These are phyloP conservation scores for Solea senegalensis DNA, from an alignment of 2,113 vertebrate species.

Conservation along the genomic window DNA sequence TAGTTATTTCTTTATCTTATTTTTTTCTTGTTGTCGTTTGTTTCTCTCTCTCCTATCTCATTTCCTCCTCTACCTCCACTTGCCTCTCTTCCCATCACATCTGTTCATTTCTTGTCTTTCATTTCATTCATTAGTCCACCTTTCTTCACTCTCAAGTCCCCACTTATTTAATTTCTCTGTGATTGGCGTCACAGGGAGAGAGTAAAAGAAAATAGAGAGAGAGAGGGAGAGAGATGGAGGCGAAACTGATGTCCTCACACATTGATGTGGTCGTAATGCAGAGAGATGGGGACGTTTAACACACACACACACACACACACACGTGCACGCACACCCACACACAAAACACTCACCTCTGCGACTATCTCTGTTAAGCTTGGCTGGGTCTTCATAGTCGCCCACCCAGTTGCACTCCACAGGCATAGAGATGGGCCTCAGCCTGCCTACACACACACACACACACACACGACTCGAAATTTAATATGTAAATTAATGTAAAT, in stretches of 20 bases:
- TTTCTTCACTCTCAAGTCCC: background rate
- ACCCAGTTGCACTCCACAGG: slow-evolving; percentile 99
- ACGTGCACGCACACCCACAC: slow-evolving; percentile 21
- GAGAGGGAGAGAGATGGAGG: slow-evolving; percentile 16
- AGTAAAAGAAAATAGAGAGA: slow-evolving; percentile 33
- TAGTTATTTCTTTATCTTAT: slow-evolving; percentile 11
- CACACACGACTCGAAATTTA: slow-evolving; percentile 34
- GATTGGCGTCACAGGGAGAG: slow-evolving; percentile 60
- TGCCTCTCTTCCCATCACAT: slow-evolving; percentile 14
- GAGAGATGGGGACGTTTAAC: slow-evolving; percentile 54
- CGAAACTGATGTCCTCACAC: slow-evolving; percentile 49
- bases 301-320: slow-evolving; percentile 33
- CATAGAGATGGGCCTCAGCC: slow-evolving; percentile 97
- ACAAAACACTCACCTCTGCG: slow-evolving; percentile 90
- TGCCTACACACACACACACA: slow-evolving; percentile 82
- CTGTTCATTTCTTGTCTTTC: slow-evolving; percentile 46
- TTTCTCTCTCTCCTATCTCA: slow-evolving; percentile 10
- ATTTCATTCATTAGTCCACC: slow-evolving; percentile 45
- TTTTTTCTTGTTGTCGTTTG: slow-evolving; percentile 31
- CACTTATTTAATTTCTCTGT: slow-evolving; percentile 44
- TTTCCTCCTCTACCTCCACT: background rate
- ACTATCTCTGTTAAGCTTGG: slow-evolving; percentile 94
- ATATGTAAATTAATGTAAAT: background rate
- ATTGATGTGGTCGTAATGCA: slow-evolving; percentile 60
- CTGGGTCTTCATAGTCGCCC: slow-evolving; percentile 97